A percentile compares a stretch with the other conserved stretches of the same genome.
These are phyloP conservation scores for Daboia siamensis DNA, from an alignment of 2,113 vertebrate genomes.

Conservation along the genomic window DNA sequence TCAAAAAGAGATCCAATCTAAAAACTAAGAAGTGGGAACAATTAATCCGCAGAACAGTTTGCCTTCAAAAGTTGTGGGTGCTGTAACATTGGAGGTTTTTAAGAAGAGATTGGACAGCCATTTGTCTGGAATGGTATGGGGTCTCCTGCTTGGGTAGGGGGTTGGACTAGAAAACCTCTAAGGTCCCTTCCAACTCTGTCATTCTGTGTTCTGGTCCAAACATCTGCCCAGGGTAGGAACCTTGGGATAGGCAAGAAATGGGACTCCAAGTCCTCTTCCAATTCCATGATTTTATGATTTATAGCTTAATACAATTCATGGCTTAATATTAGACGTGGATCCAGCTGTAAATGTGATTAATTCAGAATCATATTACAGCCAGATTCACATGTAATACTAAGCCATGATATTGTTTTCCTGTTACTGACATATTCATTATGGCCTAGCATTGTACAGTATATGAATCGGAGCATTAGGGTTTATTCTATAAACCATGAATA, in stretches of 20 bases:
- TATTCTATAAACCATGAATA: not conserved
- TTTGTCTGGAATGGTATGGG: not conserved
- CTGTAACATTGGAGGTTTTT: not conserved
- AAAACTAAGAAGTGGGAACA: not conserved
- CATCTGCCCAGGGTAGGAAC: not conserved
- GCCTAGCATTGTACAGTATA: not conserved
- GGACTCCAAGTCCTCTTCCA: not conserved
- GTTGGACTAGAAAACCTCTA: not conserved
- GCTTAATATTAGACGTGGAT: not conserved
- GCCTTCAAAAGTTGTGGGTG: not conserved
- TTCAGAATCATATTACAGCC: not conserved
- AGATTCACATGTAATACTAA: not conserved
- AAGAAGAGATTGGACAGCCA: too few relatives aligned
- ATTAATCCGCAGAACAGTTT: not conserved
- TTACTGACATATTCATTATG: not conserved
- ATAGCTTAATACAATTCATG: too few relatives aligned
- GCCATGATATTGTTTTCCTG: not conserved
- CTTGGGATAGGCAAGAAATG: not conserved
- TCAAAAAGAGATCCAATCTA: not conserved
- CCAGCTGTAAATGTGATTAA: not conserved
- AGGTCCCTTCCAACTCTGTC: not conserved
- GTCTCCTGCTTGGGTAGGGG: not conserved
- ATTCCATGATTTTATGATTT: not conserved
- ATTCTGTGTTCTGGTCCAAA: not conserved
- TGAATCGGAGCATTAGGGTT: not conserved